Evolutionary conservation across 2,113 vertebrate species (phyloP).

Genomic region (Tenrec ecaudatus): DNA sequence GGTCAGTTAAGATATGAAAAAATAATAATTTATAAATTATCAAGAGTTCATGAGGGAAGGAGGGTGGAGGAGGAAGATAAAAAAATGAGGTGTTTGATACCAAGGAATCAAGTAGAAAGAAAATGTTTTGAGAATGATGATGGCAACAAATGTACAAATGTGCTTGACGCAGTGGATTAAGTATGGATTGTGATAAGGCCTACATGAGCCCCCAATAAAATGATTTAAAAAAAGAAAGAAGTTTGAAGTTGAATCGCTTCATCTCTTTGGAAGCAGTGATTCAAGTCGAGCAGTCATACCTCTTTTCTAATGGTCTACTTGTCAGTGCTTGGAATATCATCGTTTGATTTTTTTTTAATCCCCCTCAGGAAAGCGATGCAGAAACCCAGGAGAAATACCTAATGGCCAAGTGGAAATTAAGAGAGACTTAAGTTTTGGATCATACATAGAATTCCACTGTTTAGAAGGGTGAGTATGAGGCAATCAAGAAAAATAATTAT

Average conservation of each 20-base stretch:
- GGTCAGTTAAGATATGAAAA: no score
- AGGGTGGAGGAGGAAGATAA: no score
- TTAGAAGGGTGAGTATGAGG: slow-evolving; percentile 80
- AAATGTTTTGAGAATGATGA: no score
- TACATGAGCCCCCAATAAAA: no score
- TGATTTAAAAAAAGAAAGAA: not conserved
- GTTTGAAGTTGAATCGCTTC: not conserved
- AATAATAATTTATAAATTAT: no score
- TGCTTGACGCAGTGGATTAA: no score
- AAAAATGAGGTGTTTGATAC: no score
- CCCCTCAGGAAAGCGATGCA: slow-evolving; percentile 81
- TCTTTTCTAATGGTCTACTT: not conserved
- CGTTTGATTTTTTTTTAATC: not conserved
- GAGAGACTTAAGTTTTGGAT: slow-evolving; percentile 70
- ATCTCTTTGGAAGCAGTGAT: not conserved
- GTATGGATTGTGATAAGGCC: no score
- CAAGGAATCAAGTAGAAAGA: no score
- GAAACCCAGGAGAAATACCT: slow-evolving; percentile 43
- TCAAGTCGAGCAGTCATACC: not conserved
- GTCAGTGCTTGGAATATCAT: not conserved
- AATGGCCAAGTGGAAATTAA: slow-evolving; percentile 38
- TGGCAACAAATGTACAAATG: no score
- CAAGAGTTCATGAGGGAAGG: no score
- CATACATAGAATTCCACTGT: slow-evolving; percentile 76
- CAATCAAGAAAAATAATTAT: slow-evolving; percentile 11